These are phyloP conservation scores for Gambusia holbrooki DNA, from an alignment of 2,113 vertebrate genomes.

Conservation along the genomic window DNA sequence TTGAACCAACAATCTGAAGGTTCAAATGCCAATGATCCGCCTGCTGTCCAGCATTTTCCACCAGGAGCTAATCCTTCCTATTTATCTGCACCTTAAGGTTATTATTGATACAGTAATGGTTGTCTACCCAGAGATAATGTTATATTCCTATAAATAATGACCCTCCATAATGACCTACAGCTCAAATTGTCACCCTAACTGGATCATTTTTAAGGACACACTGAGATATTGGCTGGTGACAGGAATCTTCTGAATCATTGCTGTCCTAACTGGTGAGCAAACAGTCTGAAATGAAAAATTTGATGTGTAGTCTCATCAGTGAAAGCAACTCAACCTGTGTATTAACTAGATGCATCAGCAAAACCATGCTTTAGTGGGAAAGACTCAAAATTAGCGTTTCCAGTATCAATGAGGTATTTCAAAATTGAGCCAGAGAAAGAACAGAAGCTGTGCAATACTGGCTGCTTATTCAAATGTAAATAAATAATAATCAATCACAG, in stretches of 20 bases:
- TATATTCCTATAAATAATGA: too few species aligned
- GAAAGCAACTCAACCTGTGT: too few species aligned
- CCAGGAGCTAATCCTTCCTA: not conserved
- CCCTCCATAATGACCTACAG: too few species aligned
- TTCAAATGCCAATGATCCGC: not conserved
- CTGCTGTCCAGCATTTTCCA: not conserved
- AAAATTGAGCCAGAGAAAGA: too few species aligned
- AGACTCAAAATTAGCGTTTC: not conserved
- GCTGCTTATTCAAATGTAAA: too few species aligned
- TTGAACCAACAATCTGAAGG: not conserved
- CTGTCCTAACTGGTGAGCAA: not conserved
- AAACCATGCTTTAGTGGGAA: not conserved
- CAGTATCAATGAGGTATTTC: not conserved
- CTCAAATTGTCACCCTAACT: too few species aligned
- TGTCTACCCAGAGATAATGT: not conserved
- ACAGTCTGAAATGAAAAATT: not conserved
- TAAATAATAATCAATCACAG: too few species aligned
- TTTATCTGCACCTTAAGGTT: too few species aligned
- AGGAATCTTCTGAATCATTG: not conserved
- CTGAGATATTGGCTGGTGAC: not conserved
- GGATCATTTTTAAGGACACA: too few species aligned
- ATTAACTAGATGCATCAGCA: not conserved
- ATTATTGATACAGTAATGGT: not conserved
- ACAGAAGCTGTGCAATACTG: too few species aligned
- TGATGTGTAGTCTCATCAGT: not conserved